These are phyloP conservation scores for Escarpia spicata DNA, from an alignment of 2,888 invertebrate species.

Conservation along the genomic window DNA sequence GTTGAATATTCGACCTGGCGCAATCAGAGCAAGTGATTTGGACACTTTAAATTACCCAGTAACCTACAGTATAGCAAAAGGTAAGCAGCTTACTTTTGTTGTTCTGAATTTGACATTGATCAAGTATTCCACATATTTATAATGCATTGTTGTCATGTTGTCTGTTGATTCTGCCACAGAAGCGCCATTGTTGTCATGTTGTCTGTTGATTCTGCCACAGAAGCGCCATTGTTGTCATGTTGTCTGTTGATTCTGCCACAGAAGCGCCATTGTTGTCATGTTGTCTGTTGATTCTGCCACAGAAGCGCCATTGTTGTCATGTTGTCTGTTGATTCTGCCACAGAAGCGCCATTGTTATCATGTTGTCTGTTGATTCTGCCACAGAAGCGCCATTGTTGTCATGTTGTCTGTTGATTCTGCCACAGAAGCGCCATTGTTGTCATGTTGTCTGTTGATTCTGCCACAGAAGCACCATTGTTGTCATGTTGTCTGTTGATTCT, in stretches of 20 bases:
- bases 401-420: neutral
- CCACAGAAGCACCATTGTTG: neutral
- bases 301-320: neutral
- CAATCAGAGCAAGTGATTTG: constrained; percentile 40
- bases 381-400: neutral
- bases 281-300: neutral
- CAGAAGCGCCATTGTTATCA: neutral
- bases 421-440: neutral
- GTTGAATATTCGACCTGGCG: constrained; percentile 37
- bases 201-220: neutral
- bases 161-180: too few relatives aligned
- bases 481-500: neutral
- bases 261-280: neutral
- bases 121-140: neutral
- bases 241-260: neutral
- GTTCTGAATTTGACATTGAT: neutral
- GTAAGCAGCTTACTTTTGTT: constrained; percentile 25
- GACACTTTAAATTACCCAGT: constrained; percentile 39
- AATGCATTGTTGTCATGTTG: neutral
- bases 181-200: too few relatives aligned
- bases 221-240: neutral
- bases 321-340: neutral
- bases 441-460: neutral
- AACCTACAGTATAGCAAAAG: constrained; percentile 34
- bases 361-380: neutral